Evolutionary conservation across 2,888 invertebrate species (phyloP).

Genomic region (Lordiphosa fenestrarum): DNA sequence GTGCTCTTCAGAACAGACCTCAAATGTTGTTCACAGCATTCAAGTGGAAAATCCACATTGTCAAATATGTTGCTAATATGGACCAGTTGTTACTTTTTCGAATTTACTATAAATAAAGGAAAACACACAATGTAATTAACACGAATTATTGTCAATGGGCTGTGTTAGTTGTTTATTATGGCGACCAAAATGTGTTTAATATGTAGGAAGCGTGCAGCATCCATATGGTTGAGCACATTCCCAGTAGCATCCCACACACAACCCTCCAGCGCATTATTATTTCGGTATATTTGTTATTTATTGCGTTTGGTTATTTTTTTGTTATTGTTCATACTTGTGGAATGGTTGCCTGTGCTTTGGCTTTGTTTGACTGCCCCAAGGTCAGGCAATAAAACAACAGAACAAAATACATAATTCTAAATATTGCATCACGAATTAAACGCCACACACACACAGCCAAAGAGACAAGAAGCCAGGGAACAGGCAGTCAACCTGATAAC

Average conservation of each 20-base stretch:
- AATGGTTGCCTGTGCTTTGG: constrained; percentile 35
- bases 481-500: constrained; percentile 8
- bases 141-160: no score
- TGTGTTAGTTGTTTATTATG: no score
- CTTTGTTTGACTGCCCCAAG: constrained; percentile 59
- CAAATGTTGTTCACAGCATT: neutral
- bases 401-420: constrained; percentile 42
- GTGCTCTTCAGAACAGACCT: no score
- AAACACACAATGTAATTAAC: no score
- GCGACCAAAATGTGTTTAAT: no score
- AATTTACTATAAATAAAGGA: no score
- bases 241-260: no score
- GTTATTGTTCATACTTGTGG: constrained; percentile 24
- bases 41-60: constrained; percentile 5
- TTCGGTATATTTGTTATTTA: constrained; percentile 43
- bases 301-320: constrained; percentile 27
- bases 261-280: neutral
- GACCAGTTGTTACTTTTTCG: no score
- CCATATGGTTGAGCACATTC: no score
- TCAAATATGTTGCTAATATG: neutral
- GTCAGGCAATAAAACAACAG: constrained; percentile 42
- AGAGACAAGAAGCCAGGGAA: neutral
- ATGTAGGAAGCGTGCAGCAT: no score
- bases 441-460: neutral
- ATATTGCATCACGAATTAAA: constrained; percentile 59